phyloP scores from a whole-genome alignment of 2,888 invertebrate species.

The Lochmaea capreae region DNA sequence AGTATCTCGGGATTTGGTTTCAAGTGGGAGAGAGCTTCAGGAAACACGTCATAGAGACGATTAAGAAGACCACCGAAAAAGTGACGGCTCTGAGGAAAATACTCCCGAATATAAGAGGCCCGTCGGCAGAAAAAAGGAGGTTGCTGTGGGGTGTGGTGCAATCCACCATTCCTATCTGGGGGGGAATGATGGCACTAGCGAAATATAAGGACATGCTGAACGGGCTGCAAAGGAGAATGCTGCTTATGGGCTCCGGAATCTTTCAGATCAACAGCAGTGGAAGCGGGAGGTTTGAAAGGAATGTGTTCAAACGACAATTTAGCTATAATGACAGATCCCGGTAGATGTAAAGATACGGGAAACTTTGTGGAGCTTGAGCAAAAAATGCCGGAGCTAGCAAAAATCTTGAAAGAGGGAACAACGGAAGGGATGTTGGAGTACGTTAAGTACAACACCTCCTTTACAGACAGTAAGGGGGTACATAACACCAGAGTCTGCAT shows the following conservation, averaged over 20 bases:
- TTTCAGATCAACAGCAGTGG: background rate
- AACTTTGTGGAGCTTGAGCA: background rate
- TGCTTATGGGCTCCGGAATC: constrained; percentile 1
- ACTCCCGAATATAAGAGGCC: constrained; percentile 1
- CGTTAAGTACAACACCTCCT: constrained; percentile 2
- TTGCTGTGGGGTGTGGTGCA: background rate
- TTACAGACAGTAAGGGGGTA: background rate
- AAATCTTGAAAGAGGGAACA: background rate
- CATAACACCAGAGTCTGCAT: background rate
- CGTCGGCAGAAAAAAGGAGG: background rate
- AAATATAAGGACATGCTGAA: too few relatives aligned
- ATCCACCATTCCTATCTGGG: background rate
- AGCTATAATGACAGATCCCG: background rate
- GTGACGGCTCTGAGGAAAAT: background rate
- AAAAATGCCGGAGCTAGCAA: background rate
- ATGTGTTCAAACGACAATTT: background rate
- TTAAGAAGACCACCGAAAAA: background rate
- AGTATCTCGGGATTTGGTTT: background rate
- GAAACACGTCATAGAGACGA: background rate
- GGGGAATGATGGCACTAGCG: too few relatives aligned
- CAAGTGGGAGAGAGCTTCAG: background rate
- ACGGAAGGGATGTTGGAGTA: constrained; percentile 2
- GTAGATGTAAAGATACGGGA: background rate
- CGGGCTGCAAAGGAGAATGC: too few relatives aligned
- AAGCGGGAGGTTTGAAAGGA: background rate